phyloP scores from a whole-genome alignment of 2,888 invertebrate species.

The Anoncus sp. region DNA sequence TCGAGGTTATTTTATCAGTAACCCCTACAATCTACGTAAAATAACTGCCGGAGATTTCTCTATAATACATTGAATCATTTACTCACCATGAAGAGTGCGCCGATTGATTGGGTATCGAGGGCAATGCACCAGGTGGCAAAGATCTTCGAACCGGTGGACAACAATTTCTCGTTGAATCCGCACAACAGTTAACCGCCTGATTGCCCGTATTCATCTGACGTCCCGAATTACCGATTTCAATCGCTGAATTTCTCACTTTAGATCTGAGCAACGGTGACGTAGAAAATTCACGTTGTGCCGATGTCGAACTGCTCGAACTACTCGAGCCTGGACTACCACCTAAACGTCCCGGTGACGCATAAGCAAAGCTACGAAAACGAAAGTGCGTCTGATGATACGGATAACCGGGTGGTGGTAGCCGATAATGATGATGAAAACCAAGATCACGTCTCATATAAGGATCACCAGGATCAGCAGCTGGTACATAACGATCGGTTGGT shows the following conservation, averaged over 20 bases:
- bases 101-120: slow-evolving; percentile 77
- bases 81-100: slow-evolving; percentile 80
- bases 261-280: slow-evolving; percentile 82
- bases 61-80: background rate
- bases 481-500: slow-evolving; percentile 89
- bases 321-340: slow-evolving; percentile 84
- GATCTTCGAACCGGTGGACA: slow-evolving; percentile 86
- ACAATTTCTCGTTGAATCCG: slow-evolving; percentile 83
- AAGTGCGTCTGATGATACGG: slow-evolving; percentile 82
- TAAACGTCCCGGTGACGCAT: slow-evolving; percentile 79
- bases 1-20: too few species aligned
- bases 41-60: too few species aligned
- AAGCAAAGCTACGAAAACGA: slow-evolving; percentile 80
- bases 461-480: slow-evolving; percentile 83
- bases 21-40: too few species aligned
- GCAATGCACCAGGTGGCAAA: slow-evolving; percentile 84
- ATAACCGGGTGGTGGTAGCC: slow-evolving; percentile 84
- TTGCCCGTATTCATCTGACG: slow-evolving; percentile 72
- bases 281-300: slow-evolving; percentile 82
- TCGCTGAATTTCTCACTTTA: slow-evolving; percentile 81
- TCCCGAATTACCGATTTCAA: slow-evolving; percentile 74
- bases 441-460: slow-evolving; percentile 86
- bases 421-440: slow-evolving; percentile 85
- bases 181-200: slow-evolving; percentile 75
- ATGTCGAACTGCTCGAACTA: slow-evolving; percentile 84